Evolutionary conservation across 2,888 invertebrate genomes (phyloP).

Genomic region (Synergus itoensis): DNA sequence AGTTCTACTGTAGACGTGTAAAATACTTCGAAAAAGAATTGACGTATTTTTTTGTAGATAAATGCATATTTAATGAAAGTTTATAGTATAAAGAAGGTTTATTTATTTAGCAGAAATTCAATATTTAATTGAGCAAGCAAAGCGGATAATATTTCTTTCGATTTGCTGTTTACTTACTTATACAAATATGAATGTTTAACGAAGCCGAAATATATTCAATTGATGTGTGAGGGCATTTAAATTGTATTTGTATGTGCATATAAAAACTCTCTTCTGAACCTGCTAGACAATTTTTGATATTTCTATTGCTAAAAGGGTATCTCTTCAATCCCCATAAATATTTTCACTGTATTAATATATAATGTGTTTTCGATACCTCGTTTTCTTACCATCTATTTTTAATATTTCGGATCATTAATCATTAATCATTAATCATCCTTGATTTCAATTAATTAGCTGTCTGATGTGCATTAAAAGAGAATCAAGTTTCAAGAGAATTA

Average conservation of each 20-base stretch:
- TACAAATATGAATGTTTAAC: slow-evolving; percentile 26
- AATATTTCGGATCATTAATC: neutral
- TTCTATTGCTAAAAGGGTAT: neutral
- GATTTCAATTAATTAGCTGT: neutral
- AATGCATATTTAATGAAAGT: neutral
- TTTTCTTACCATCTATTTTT: neutral
- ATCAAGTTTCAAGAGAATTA: neutral
- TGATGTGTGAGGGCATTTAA: slow-evolving; percentile 1
- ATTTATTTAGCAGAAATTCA: neutral
- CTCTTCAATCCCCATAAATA: neutral
- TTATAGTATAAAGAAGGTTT: neutral
- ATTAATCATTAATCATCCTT: too few species aligned
- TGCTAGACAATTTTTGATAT: slow-evolving; percentile 7
- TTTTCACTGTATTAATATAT: neutral
- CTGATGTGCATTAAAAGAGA: neutral
- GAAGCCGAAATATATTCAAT: neutral
- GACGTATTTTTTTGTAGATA: too few species aligned
- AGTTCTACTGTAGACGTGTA: neutral
- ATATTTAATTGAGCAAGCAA: neutral
- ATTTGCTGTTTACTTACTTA: slow-evolving; percentile 18
- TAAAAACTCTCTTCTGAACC: neutral
- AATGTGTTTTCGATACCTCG: neutral
- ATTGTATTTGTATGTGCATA: neutral
- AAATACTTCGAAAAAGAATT: neutral
- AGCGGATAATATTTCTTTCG: neutral